Evolutionary conservation across 2,113 vertebrate species (phyloP), one percentile per base, ranked within the genome.

Genomic region (Clarias macrocephalus): DNA sequence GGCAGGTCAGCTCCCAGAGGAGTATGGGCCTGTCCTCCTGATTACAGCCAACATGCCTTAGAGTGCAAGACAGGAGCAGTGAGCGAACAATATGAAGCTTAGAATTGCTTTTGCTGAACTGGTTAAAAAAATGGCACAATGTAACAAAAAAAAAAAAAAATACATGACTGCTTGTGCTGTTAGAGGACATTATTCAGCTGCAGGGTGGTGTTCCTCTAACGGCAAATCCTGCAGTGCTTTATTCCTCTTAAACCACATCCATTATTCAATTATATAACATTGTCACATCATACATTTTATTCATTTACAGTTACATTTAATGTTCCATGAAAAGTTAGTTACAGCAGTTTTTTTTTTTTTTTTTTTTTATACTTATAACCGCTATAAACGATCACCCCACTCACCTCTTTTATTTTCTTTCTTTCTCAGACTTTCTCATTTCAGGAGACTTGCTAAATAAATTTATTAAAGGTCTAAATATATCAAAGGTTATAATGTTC

Each of bases 21-120:
- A 90, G 68, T 79, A 7, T 23, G 18, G 18, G 89, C n/a, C 75
- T 91, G 91, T 93, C 88, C 85, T 91, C 90, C 90, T 83, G 91
- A 94, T 94, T 92, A 93, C 85, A 85, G 70, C 91, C 87, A 77
- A 89, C 92, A 92, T 84, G 90, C 86, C 89, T 93, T 91, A 91
- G 59, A 89, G 88, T 85, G 89, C 90, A 92, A 86, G 81, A 83
- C 80, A 90, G 89, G 82, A 89, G 88, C 81, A 57, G 56, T 0
- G 81, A 57, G 25, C 66, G 73, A 59, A 68, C 4, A 60, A 76
- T 13, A 21, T 28, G 60, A 81, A 66, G 62, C 80, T 81, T 21
- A 37, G 52, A 56, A 59, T 42, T 66, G 82, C 28, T 57, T 56
- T 79, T 8, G 10, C 60, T 56, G 76, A 70, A 30, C 63, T 28